A percentile compares a stretch with the other conserved stretches of the same genome.
Evolutionary conservation across 2,113 vertebrate genomes (phyloP).

Genomic region (Cinclus mexicanus): DNA sequence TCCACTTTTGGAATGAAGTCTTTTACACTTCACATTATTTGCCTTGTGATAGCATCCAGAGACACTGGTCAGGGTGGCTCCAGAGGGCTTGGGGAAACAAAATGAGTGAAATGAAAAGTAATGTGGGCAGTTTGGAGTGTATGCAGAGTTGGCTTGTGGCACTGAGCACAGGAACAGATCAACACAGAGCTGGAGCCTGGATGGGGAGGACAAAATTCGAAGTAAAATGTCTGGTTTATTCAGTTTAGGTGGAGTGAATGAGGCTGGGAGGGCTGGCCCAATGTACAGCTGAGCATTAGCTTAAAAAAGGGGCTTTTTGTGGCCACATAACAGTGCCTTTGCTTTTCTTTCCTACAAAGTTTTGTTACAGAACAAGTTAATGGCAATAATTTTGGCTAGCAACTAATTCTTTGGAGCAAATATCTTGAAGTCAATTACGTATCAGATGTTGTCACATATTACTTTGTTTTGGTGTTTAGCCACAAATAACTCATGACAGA

Average conservation of each 20-base stretch:
- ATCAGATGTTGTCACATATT: conserved; percentile 28
- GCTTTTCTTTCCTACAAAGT: neutral
- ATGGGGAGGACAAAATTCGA: neutral
- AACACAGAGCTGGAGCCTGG: neutral
- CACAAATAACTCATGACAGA: conserved; percentile 20
- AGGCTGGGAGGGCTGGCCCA: neutral
- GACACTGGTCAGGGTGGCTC: neutral
- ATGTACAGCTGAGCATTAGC: neutral
- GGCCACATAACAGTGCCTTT: neutral
- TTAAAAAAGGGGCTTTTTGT: neutral
- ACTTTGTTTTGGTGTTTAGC: conserved; percentile 14
- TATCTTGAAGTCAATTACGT: neutral
- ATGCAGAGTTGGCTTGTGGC: neutral
- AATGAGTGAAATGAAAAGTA: neutral
- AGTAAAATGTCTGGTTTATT: neutral
- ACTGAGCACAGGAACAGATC: neutral
- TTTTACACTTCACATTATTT: neutral
- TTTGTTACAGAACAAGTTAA: neutral
- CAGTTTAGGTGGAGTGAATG: neutral
- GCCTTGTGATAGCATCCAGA: neutral
- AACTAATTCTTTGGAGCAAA: neutral
- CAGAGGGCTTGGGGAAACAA: neutral
- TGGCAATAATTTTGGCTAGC: conserved; percentile 24
- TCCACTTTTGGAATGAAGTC: neutral
- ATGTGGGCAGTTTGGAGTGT: neutral